Conservation (phyloP, 2,113 vertebrate species). For the Zosterops lateralis region DNA sequence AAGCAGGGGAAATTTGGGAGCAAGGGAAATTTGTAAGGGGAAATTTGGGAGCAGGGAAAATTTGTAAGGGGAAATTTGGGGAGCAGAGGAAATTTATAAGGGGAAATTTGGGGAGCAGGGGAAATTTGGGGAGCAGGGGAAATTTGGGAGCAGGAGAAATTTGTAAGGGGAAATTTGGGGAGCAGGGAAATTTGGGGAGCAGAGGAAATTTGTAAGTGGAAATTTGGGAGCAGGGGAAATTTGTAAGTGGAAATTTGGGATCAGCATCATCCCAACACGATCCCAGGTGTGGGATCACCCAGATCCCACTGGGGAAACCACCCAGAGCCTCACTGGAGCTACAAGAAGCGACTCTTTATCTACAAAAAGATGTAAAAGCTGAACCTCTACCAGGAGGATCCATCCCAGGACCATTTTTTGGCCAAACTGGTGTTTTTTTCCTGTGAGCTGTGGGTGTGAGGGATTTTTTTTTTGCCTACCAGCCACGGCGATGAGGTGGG, state of each 20-base stretch:
- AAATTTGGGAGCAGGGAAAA: too few species aligned
- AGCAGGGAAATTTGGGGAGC: too few species aligned
- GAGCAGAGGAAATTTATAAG: too few species aligned
- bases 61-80: too few species aligned
- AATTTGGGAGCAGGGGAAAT: too few species aligned
- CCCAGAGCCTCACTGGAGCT: not conserved
- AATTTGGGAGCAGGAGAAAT: too few species aligned
- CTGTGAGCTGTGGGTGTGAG: rapidly evolving
- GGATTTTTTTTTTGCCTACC: constrained; percentile 72
- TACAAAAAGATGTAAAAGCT: not conserved
- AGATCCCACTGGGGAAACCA: not conserved
- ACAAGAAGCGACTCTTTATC: not conserved
- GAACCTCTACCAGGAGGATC: not conserved
- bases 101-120: too few species aligned
- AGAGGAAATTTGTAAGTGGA: too few species aligned
- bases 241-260: not conserved
- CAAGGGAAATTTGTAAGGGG: too few species aligned
- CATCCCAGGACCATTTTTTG: not conserved
- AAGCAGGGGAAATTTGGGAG: too few species aligned
- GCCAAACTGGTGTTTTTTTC: rapidly evolving
- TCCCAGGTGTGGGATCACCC: not conserved
- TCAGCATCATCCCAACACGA: not conserved
- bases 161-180: too few species aligned
- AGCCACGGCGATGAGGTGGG: constrained; percentile 87
- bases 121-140: too few species aligned